Evolutionary conservation across 2,888 invertebrate species (phyloP).

Genomic region (Pristionchus mayeri): DNA sequence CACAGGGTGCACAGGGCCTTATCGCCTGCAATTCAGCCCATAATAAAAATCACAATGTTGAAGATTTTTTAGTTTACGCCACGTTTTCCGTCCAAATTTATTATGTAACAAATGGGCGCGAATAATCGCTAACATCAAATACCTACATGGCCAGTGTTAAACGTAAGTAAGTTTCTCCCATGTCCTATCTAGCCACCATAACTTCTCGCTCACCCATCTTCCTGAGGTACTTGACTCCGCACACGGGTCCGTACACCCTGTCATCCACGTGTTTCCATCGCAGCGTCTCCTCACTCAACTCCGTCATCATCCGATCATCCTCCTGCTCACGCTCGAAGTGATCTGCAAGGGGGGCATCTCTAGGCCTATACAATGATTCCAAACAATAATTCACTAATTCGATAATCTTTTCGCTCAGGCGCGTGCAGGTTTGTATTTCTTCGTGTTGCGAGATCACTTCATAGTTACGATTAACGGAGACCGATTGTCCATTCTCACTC

Average conservation of each 20-base stretch:
- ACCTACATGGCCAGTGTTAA: neutral
- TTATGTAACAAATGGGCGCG: too few species aligned
- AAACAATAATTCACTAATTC: neutral
- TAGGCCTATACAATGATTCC: neutral
- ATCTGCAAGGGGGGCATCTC: neutral
- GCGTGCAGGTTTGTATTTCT: too few species aligned
- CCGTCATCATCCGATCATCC: slow-evolving; percentile 26
- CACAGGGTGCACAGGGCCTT: slow-evolving; percentile 50
- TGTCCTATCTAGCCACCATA: neutral
- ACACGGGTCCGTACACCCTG: slow-evolving; percentile 53
- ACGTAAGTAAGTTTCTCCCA: neutral
- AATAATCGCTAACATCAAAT: too few species aligned
- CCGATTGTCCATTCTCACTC: too few species aligned
- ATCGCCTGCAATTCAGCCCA: neutral
- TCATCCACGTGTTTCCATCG: slow-evolving; percentile 46
- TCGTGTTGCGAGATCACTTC: too few species aligned
- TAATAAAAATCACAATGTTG: too few species aligned
- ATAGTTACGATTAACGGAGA: too few species aligned
- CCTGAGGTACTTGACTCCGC: slow-evolving; percentile 53
- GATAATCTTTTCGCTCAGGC: too few species aligned
- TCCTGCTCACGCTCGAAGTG: slow-evolving; percentile 35
- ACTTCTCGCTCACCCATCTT: slow-evolving; percentile 35
- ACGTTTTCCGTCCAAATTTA: too few species aligned
- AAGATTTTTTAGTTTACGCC: too few species aligned
- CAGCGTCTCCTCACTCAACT: neutral